Conservation (phyloP, 2,888 invertebrate genomes). For the Rhingia campestris region DNA sequence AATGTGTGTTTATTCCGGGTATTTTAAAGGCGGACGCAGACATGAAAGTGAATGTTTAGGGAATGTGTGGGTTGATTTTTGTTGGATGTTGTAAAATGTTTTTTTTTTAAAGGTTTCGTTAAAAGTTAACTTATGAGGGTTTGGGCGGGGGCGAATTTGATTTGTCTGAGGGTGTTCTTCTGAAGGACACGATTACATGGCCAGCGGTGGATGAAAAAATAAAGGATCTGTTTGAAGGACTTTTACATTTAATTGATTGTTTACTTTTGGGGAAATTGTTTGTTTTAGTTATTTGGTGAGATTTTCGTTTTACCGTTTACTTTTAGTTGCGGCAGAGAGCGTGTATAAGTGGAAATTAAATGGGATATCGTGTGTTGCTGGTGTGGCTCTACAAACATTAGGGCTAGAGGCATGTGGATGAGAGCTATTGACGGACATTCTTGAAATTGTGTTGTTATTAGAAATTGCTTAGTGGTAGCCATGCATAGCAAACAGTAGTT, state of each 20-base stretch:
- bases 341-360: slow-evolving; percentile 13
- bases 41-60: slow-evolving; percentile 45
- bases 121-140: slow-evolving; percentile 44
- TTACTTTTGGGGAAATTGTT: slow-evolving; percentile 56
- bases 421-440: no score
- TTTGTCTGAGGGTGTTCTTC: slow-evolving; percentile 34
- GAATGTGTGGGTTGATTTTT: slow-evolving; percentile 58
- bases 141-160: slow-evolving; percentile 42
- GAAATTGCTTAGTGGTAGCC: no score
- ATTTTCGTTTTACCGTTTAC: slow-evolving; percentile 18
- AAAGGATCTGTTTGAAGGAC: slow-evolving; percentile 48
- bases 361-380: neutral
- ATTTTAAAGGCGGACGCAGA: slow-evolving; percentile 41
- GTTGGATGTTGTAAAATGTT: slow-evolving; percentile 16
- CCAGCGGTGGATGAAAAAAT: slow-evolving; percentile 42
- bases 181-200: slow-evolving; percentile 59
- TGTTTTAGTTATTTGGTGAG: slow-evolving; percentile 43
- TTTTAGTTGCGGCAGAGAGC: neutral
- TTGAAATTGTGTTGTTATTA: no score
- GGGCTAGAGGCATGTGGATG: no score
- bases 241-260: slow-evolving; percentile 69
- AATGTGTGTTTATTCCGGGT: slow-evolving; percentile 19
- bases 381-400: no score
- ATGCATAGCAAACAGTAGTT: no score
- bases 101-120: slow-evolving; percentile 5